Conservation (phyloP, 2,113 vertebrate genomes). For the Dendrocopos noguchii region DNA sequence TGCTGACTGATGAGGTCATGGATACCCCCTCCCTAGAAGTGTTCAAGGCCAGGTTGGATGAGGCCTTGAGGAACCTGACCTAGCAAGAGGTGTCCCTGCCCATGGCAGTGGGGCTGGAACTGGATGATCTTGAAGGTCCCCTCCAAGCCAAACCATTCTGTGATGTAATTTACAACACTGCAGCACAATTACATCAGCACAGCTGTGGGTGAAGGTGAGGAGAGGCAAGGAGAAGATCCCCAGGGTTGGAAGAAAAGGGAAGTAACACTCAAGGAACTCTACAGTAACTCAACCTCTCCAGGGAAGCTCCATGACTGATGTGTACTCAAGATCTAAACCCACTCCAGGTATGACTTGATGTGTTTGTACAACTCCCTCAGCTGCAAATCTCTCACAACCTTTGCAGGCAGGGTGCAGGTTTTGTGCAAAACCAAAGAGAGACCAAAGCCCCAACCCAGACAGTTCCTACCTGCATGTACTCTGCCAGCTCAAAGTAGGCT, state of each 20-base stretch:
- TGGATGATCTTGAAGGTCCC: no score
- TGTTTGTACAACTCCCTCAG: background rate
- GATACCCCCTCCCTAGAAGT: no score
- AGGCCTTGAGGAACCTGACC: no score
- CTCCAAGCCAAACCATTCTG: no score
- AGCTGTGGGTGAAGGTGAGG: background rate
- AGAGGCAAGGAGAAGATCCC: background rate
- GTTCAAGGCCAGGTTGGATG: no score
- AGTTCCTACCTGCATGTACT: conserved; percentile 92
- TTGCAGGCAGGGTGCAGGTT: background rate
- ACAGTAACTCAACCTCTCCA: background rate
- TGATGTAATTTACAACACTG: background rate
- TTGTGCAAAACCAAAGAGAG: background rate
- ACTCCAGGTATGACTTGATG: background rate
- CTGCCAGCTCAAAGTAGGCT: conserved; percentile 96
- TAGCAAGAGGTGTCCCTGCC: no score
- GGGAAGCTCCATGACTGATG: background rate
- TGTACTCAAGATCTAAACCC: background rate
- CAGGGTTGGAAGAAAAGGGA: background rate
- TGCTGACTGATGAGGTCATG: background rate
- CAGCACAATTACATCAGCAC: background rate
- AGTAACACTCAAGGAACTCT: background rate
- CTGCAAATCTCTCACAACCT: background rate
- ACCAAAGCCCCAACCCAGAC: background rate
- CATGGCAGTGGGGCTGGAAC: no score